Base-by-base conservation (phyloP, 1,140 invertebrate species). In the Physella acuta region DNA sequence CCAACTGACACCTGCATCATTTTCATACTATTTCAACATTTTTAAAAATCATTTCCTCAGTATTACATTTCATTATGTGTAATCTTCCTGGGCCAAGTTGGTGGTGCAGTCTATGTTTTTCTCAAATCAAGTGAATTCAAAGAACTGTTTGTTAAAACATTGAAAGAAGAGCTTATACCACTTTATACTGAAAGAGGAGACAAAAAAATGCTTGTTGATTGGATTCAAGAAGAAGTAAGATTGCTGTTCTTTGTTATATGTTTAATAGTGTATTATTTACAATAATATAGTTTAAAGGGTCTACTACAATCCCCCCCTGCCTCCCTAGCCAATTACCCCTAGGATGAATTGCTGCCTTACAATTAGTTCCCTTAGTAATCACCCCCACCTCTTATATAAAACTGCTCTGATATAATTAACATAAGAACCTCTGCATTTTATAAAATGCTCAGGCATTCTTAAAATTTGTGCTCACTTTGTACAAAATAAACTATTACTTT, bases 141-240 rank as follows among this genome's bases (percentile, higher is more conserved):
- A 80, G 90, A 91, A 0, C 85, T 93, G 16, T 79, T 95, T 26
- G 92, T 94, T 82, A 90, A 92, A 73, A 92, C 79, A 49, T 91
- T 80, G 90, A 94, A 81, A 92, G 93, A 95, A 81, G 91, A 94
- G 79, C 92, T 94, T 8, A 94, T 97, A 62, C 91, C 92, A 74
- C 91, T 91, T 16, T 97, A 97, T 83, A 87, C 94, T 66, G 94
- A 97, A 82, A 93, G 95, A 86, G 89, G 91, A 4, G 94, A 97
- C 87, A 86, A 95, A 59, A 92, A 94, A 82, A 95, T 95, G 86
- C 90, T 95, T 71, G 95, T 97, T 73, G 94, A 97, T 83, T 95
- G 94, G 87, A 91, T 93, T 26, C 94, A 97, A 83, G 91, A 93
- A 86, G 92, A 95, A 84, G 93, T 94, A 85, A n/a, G 36, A 20